These are phyloP conservation scores for Phymastichus coffea DNA, from an alignment of 1,140 invertebrate genomes.

Conservation along the genomic window DNA sequence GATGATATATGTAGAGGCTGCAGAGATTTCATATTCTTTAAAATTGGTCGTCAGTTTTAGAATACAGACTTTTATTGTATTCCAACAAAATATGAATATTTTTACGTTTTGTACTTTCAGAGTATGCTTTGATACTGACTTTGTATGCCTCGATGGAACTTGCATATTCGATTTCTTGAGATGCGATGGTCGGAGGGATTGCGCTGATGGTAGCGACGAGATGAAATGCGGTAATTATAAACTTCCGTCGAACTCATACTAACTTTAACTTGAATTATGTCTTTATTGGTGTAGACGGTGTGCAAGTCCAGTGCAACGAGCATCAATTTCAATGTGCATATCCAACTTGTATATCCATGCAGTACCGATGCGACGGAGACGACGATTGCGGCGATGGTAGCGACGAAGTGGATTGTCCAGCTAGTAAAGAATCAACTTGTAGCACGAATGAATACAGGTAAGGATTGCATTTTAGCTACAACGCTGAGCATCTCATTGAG, in stretches of 20 bases:
- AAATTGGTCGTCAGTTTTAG: too few species aligned
- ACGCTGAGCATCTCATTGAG: background rate
- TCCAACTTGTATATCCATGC: conserved; percentile 67
- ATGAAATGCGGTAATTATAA: conserved; percentile 52
- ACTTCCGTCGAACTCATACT: too few species aligned
- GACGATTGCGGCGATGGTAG: conserved; percentile 89
- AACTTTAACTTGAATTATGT: too few species aligned
- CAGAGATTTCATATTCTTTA: too few species aligned
- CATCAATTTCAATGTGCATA: conserved; percentile 72
- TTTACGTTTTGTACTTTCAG: conserved; percentile 35
- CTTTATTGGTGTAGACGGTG: conserved; percentile 33
- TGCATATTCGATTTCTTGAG: conserved; percentile 66
- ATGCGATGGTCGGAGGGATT: conserved; percentile 64
- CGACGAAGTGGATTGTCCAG: conserved; percentile 73
- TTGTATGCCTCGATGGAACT: conserved; percentile 60
- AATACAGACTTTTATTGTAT: too few species aligned
- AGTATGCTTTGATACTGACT: conserved; percentile 62
- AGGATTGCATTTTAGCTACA: conserved; percentile 26
- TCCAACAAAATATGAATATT: background rate
- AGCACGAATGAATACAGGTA: conserved; percentile 65
- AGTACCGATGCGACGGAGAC: conserved; percentile 81
- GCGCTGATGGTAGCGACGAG: conserved; percentile 65
- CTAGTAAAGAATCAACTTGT: conserved; percentile 56
- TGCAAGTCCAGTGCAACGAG: conserved; percentile 61
- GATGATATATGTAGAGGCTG: too few species aligned